Evolutionary conservation across 2,888 invertebrate genomes (phyloP).

Genomic region (Calameuta pallipes): DNA sequence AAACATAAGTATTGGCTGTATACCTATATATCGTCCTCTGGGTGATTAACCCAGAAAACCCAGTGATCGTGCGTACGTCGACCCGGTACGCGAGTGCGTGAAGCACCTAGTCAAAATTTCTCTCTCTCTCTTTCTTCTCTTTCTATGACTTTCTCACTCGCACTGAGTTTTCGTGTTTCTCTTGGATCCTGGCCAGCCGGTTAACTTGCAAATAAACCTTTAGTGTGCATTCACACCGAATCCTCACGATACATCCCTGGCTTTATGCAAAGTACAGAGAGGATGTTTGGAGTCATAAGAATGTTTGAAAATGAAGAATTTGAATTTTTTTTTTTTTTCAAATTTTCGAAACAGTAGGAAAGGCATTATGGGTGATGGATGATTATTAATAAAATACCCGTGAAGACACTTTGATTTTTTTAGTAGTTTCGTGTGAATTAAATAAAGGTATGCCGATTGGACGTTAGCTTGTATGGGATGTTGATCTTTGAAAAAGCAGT

Average conservation of each 20-base stretch:
- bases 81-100: slow-evolving; percentile 28
- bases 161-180: slow-evolving; percentile 28
- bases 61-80: slow-evolving; percentile 45
- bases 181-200: slow-evolving; percentile 43
- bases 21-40: neutral
- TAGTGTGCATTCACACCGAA: slow-evolving; percentile 34
- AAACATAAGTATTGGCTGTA: neutral
- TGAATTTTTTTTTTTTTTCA: neutral
- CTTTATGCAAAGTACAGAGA: neutral
- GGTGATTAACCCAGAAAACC: slow-evolving; percentile 52
- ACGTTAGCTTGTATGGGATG: no score
- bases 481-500: no score
- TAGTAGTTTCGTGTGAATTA: neutral
- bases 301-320: neutral
- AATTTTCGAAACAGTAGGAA: neutral
- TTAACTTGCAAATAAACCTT: slow-evolving; percentile 40
- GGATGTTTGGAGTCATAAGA: neutral
- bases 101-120: neutral
- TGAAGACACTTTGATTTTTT: neutral
- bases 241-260: neutral
- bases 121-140: neutral
- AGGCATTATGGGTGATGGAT: neutral
- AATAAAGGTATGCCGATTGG: neutral
- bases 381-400: neutral
- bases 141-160: neutral